Base-by-base conservation (phyloP, 1,140 invertebrate species). In the Polypedilum pembai region DNA sequence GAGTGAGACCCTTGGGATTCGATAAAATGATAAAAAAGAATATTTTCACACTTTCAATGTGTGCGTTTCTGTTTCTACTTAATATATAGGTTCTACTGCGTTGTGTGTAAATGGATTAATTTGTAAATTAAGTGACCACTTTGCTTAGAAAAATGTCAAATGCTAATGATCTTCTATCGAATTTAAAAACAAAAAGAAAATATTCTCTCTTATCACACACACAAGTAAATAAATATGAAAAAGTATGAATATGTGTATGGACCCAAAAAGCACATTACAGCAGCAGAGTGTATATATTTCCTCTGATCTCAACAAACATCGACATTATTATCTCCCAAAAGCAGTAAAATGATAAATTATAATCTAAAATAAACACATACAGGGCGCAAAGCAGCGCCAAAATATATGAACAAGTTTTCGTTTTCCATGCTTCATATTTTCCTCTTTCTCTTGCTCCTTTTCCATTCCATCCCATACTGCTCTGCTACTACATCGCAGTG, bases 31-130 rank as follows among this genome's bases (percentile, higher is more conserved):
- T 69, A 69, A 69, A 21, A 69, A 69, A 69, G 45, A 69, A 69
- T 69, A 69, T 69, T 69, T 56, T 69, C 65, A 69, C 65, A 69
- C 65, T 69, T 69, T 69, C 65, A 69, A 20, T 69, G 65, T 69
- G 65, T 69, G 65, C 65, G 65, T 69, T 8, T 15, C 7, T 69
- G 20, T 69, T 8, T 15, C 7, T 69, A 10, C 17, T 12, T 8
- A 56, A 56, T n/a, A 56, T 3, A 15, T 12, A 1, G 12, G 12
- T 56, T 56, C 1, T 45, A 12, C 8, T 45, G 41, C 15, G n/a
- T 56, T 7, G 12, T 69, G 10, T 69, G 17, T 21, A 20, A 4
- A 18, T 69, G 65, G 65, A 21, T 20, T 69, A 69, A 18, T 69
- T 69, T 69, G 17, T 69, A 18, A 69, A 69, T 69, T 69, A 69